Base-by-base conservation (phyloP, 2,113 vertebrate genomes). In the Jacana jacana region DNA sequence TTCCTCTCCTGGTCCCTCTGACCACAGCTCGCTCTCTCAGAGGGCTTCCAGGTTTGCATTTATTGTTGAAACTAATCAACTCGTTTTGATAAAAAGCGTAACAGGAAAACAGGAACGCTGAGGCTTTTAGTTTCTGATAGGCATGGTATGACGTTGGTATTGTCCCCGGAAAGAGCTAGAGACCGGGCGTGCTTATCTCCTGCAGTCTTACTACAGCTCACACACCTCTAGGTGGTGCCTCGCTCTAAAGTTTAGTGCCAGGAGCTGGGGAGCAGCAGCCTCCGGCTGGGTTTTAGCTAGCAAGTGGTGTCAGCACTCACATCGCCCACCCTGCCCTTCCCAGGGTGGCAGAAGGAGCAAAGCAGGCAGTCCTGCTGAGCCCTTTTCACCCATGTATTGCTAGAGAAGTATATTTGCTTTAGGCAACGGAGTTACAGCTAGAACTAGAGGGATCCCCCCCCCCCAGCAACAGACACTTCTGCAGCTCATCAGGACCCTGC, bases 171-270 rank as follows among this genome's bases (percentile, higher is more conserved):
- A 88, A 52, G 81, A 80, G 83, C 76, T 35, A 55, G 51, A 33
- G 37, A 40, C 19, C 4, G 30, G 39, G 22, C 2, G 33, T 3
- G 23, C 44, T 61, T 3, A 1, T 10, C 40, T 49, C 39, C 25
- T 75, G 4, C 70, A 48, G 66, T 48, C 82, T 95, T 23, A 19
- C 37, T 80, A 7, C 78, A 84, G 40, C 61, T 23, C 33, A 51
- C 17, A 55, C 13, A 91, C 97, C 98, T 97, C 97, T 94, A 97
- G 98, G 97, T 94, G 98, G 97, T 96, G 97, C 97, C 96, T 96
- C 70, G 63, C 95, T 91, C 97, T 88, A 83, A 81, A 84, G 35
- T 95, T 96, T 89, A 40, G 16, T 35, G 86, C 79, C 52, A 2
- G 70, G 27, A 93, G 40, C 55, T 11, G 35, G 77, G 85, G 31